Evolutionary conservation across 2,888 invertebrate genomes (phyloP), one percentile per base, ranked within the genome.

Genomic region (Noctua janthe): DNA sequence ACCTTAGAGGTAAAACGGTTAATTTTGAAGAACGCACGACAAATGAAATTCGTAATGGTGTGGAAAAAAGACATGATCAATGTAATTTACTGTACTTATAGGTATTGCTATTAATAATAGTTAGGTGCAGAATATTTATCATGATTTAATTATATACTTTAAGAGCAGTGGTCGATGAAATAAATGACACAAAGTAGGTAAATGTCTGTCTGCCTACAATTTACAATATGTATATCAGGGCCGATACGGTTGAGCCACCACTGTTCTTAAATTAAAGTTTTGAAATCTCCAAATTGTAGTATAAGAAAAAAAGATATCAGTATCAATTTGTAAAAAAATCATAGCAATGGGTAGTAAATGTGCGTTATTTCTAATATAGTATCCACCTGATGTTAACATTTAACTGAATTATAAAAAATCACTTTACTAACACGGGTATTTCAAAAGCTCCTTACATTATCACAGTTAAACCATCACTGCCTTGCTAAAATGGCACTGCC

Each of bases 61-160:
- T 69, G 11, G 29, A 17, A 35, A 74, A 75, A 8, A 43, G 23
- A 2, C 6, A 49, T n/a, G 47, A 17, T 23, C 17, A 62, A 77
- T 54, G 15, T 69, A 47, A 54, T 59, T 54, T 35, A 54, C 17
- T 62, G n/a, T 15, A 47, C 20, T 3, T 20, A 49, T 39, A 47
- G 15, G 47, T 47, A 35, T 71, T 81, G 84, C 84, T 70, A 15
- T 35, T 71, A 66, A 20, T 35, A 54, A 70, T 62, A 39, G 6
- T 7, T 20, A 81, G 84, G 81, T 62, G 84, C 62, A 20, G 15
- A 23, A 49, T 17, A n/a, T 76, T 59, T n/a, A 51, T 35, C 5
- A 4, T 23, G 4, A 17, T 10, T 35, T 20, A n/a, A 56, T 54
- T 56, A 17, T 2, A 23, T 23, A 17, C 11, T 29, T 17, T n/a